Conservation (phyloP, 2,888 invertebrate genomes). For the Cremastobaeus sp. region DNA sequence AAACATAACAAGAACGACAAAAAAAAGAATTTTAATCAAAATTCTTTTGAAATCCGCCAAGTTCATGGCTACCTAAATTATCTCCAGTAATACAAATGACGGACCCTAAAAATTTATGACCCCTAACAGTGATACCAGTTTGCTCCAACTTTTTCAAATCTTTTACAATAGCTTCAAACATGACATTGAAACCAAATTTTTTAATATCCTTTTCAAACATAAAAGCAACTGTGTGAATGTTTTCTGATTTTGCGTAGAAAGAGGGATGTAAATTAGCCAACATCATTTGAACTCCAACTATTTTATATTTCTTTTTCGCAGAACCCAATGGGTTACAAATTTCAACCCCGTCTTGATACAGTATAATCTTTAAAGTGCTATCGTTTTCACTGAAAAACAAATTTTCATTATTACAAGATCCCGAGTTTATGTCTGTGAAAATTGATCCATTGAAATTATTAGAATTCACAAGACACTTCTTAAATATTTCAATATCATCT, state of each 20-base stretch:
- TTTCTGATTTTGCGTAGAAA: slow-evolving; percentile 60
- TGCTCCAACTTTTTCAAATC: slow-evolving; percentile 63
- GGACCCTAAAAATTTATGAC: slow-evolving; percentile 54
- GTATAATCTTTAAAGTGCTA: slow-evolving; percentile 44
- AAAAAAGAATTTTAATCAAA: slow-evolving; percentile 61
- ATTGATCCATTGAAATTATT: background rate
- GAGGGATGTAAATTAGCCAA: slow-evolving; percentile 63
- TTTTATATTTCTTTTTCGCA: slow-evolving; percentile 64
- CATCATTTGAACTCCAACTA: slow-evolving; percentile 65
- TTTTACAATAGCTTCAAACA: slow-evolving; percentile 59
- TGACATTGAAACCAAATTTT: slow-evolving; percentile 59
- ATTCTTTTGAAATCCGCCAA: slow-evolving; percentile 66
- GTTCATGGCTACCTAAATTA: slow-evolving; percentile 61
- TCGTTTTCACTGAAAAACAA: background rate
- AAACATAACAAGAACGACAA: slow-evolving; percentile 63
- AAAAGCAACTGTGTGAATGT: slow-evolving; percentile 65
- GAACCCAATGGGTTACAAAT: slow-evolving; percentile 67
- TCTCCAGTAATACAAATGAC: slow-evolving; percentile 55
- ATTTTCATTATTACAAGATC: background rate
- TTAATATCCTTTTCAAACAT: slow-evolving; percentile 64
- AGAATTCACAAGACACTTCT: background rate
- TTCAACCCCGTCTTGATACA: slow-evolving; percentile 68
- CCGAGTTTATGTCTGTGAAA: slow-evolving; percentile 6
- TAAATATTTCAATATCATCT: background rate
- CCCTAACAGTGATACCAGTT: slow-evolving; percentile 50